A percentile compares a stretch with the other conserved stretches of the same genome.
Conservation (phyloP, 2,113 vertebrate species). For the Channa argus region DNA sequence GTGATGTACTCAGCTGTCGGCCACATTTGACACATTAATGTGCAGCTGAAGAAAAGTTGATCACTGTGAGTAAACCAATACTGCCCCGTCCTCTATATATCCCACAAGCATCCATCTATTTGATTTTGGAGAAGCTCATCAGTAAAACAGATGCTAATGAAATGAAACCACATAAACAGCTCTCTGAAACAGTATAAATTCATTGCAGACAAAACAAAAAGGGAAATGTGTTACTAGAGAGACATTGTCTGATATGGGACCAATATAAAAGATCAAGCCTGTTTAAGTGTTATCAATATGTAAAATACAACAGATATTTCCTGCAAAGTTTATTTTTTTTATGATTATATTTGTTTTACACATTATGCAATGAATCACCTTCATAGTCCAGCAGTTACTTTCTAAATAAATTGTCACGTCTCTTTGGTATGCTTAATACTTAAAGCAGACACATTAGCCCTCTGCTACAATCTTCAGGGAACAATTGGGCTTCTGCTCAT, state of each 20-base stretch:
- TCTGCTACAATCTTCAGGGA: conserved; percentile 3
- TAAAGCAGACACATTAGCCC: conserved; percentile 1
- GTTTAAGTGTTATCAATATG: neutral
- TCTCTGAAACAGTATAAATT: conserved; percentile 52
- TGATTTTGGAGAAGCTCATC: conserved; percentile 25
- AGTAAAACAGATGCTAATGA: conserved; percentile 30
- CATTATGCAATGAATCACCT: conserved; percentile 31
- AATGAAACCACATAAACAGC: conserved; percentile 39
- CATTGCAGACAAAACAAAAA: conserved; percentile 4
- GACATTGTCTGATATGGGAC: conserved; percentile 23
- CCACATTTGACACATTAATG: conserved; percentile 37
- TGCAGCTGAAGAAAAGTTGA: conserved; percentile 45
- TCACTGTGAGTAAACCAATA: conserved; percentile 52
- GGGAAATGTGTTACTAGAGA: neutral
- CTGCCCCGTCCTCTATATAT: conserved; percentile 1
- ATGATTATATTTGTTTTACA: neutral
- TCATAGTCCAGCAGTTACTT: conserved; percentile 6
- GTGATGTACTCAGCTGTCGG: conserved; percentile 43
- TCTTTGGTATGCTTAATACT: neutral
- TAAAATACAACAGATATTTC: conserved; percentile 32
- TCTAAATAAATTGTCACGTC: conserved; percentile 22
- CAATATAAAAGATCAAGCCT: neutral
- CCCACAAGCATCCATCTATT: conserved; percentile 24
- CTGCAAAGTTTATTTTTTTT: conserved; percentile 31
- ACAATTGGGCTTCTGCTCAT: conserved; percentile 16